Base-by-base conservation (phyloP, 2,888 invertebrate species). In the Ophioninae sp. region DNA sequence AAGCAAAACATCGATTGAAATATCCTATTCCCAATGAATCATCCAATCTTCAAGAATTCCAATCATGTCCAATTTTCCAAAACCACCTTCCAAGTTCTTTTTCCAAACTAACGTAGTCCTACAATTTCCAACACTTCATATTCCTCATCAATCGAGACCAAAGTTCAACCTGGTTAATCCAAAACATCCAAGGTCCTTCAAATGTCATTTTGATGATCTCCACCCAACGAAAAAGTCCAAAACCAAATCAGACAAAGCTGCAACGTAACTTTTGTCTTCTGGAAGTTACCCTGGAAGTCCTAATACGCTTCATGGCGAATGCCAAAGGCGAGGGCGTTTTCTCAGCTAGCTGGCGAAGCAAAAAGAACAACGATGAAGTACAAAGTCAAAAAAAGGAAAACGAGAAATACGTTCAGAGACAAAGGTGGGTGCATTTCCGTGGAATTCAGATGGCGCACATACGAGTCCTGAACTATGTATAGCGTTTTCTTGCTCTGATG, bases 401-500 rank as follows among this genome's bases (percentile, higher is more conserved):
- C 67, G 37, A 68, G 78, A 74, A 58, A 76, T 69, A 68, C 37
- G 68, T 13, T 39, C 30, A 76, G 20, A 56, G 51, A 74, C 75
- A 59, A 75, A 79, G 79, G 80, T 67, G 61, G 41, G 39, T 65
- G 67, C 68, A 78, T 80, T 85, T 79, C 85, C 76, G 83, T 82
- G 88, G 88, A 89, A 88, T 91, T 87, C 87, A 86, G 86, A 86
- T 87, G 85, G 85, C 85, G 84, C 79, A 68, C 68, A 41, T 64
- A 75, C 75, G 67, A 69, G 30, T 77, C 67, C 64, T 58, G 79
- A 87, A 84, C 90, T 91, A 92, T 91, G 91, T 91, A 91, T 90
- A 92, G 91, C 89, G 87, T 79, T 76, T 82, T 82, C 69, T 67
- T 79, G 85, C 88, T 89, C 91, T 90, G 91, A 91, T 92, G 91